Evolutionary conservation across 37 sponge, comb jelly and placozoan species (phyloP).

Genomic region (Halisarca cf. caerulea): DNA sequence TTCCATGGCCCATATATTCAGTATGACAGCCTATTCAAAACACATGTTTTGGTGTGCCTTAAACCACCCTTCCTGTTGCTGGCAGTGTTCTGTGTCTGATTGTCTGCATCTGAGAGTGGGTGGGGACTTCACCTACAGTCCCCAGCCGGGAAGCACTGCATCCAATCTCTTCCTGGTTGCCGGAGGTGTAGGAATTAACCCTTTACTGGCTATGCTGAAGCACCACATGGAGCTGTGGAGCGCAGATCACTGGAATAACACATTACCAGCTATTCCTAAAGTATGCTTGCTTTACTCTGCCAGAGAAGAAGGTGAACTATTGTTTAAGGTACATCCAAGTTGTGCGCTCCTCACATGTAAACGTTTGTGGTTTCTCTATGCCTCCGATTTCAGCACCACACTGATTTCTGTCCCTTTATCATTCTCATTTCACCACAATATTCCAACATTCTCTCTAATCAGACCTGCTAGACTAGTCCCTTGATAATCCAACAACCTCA

Average conservation of each 20-base stretch:
- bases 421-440: not conserved
- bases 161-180: slow-evolving; percentile 62
- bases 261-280: not conserved
- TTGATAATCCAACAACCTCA: too few species aligned
- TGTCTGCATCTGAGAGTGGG: slow-evolving; percentile 59
- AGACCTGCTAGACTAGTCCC: too few species aligned
- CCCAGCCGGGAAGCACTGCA: not conserved
- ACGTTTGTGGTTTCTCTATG: too few species aligned
- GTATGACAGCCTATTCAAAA: not conserved
- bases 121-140: slow-evolving; percentile 70
- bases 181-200: slow-evolving; percentile 89
- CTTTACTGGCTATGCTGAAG: slow-evolving; percentile 72
- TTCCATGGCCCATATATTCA: not conserved
- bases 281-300: slow-evolving; percentile 71
- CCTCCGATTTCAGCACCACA: too few species aligned
- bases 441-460: not conserved
- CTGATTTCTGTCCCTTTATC: not conserved
- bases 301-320: slow-evolving; percentile 37
- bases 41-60: not conserved
- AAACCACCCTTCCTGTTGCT: not conserved
- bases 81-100: slow-evolving; percentile 61
- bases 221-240: slow-evolving; percentile 36
- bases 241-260: not conserved
- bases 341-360: too few species aligned
- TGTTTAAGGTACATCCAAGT: slow-evolving; percentile 65